A percentile compares a stretch with the other conserved stretches of the same genome.
Conservation (phyloP, 1,140 invertebrate genomes). For the Brachionus asplanchnoidis region DNA sequence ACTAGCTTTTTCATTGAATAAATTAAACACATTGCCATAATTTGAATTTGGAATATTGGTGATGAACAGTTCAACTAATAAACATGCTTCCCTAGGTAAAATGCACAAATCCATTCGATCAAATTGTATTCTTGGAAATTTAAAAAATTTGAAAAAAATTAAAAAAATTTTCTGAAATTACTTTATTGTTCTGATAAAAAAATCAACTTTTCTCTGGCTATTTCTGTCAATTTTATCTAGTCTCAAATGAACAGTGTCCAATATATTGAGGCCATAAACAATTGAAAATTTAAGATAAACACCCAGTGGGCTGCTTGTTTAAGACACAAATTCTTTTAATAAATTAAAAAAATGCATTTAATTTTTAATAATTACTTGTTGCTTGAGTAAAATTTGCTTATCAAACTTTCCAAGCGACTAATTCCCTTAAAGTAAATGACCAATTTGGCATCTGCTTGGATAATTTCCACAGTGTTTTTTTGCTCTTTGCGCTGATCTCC, state of each 20-base stretch:
- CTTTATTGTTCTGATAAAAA: not conserved
- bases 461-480: not conserved
- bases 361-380: not conserved
- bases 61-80: not conserved
- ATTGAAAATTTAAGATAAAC: constrained; percentile 28
- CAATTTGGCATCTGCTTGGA: constrained; percentile 14
- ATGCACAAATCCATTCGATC: not conserved
- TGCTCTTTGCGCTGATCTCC: not conserved
- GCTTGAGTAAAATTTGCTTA: not conserved
- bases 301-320: not conserved
- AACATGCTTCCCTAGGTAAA: constrained; percentile 8
- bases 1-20: not conserved
- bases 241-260: not conserved
- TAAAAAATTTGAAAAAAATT: not conserved
- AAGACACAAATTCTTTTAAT: not conserved
- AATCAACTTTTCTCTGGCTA: not conserved
- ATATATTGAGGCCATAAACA: not conserved
- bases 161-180: not conserved
- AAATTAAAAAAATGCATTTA: not conserved
- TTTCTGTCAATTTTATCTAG: not conserved
- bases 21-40: not conserved
- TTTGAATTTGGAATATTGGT: not conserved
- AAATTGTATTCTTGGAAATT: not conserved
- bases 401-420: not conserved
- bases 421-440: not conserved